Base-by-base conservation (phyloP, 2,113 vertebrate species). In the Centropristis striata region DNA sequence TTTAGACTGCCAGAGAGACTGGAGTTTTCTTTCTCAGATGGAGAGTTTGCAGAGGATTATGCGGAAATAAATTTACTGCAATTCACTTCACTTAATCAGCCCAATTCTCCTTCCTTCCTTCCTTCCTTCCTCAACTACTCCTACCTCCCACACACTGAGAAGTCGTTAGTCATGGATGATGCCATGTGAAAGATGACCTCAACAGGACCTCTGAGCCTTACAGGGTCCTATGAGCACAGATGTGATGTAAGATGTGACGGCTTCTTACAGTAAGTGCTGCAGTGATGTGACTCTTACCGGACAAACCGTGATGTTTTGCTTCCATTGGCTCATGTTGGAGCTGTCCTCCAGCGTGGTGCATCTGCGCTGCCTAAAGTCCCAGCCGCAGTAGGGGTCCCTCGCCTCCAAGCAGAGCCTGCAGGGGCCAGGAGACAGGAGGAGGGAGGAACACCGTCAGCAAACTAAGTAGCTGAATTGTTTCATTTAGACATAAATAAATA, bases 301-400 rank as follows among this genome's bases (percentile, higher is more conserved):
- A 83, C 98, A 99, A 3, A 95, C 93, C 0, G 97, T 97, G 94
- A 99, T 98, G 93, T 99, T 99, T 94, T 99, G 98, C 72, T 93
- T 97, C 98, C 98, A 99, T 78, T 98, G 97, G 90, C 98, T 99
- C 97, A 99, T 99, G 93, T 99, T 98, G 89, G 97, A 96, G 86
- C 98, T 98, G 92, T 99, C 98, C 87, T 98, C 97, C 42, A 99
- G 94, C 0, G 98, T 97, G 85, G 96, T 99, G 89, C 98, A 99
- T n/a, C 90, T 92, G 12, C 96, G 96, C 94, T 99, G 96, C 78
- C 97, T 96, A 78, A 92, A 92, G 77, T 99, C 98, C 98, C 98
- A 99, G 88, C 98, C 98, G 0, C 98, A 99, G 80, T 99, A 99
- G 0, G 98, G 98, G 88, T 99, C 98, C 90, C 98, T 94, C 4